phyloP scores from a whole-genome alignment of 2,797 vertebrate species.

The Melanotaenia pygmaea region DNA sequence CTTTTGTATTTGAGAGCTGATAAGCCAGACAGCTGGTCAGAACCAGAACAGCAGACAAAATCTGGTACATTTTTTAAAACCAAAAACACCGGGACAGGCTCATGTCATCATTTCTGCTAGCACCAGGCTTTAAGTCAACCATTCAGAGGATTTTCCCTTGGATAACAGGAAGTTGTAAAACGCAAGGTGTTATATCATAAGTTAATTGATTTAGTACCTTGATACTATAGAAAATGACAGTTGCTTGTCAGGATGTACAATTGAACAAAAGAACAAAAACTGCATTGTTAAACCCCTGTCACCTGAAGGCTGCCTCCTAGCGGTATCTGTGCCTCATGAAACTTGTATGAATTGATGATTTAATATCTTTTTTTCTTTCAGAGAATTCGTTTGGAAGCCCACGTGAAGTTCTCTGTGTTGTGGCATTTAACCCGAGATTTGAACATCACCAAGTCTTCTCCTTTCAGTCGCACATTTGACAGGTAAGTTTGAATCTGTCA shows the following conservation, averaged over 20 bases:
- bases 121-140: not conserved
- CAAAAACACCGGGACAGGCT: not conserved
- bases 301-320: no score
- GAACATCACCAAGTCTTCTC: slow-evolving; percentile 95
- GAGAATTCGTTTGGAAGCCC: slow-evolving; percentile 95
- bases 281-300: not conserved
- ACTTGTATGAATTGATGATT: not conserved
- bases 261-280: not conserved
- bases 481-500: slow-evolving; percentile 81
- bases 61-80: not conserved
- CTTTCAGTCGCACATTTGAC: slow-evolving; percentile 97
- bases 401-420: slow-evolving; percentile 95
- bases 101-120: not conserved
- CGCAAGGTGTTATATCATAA: not conserved
- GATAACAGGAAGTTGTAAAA: not conserved
- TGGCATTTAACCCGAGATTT: slow-evolving; percentile 98
- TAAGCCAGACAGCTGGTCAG: not conserved
- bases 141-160: not conserved
- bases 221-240: not conserved
- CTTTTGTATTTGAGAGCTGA: not conserved
- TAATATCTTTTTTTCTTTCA: slow-evolving; percentile 63
- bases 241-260: not conserved
- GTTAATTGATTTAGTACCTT: not conserved
- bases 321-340: not conserved
- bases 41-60: not conserved